A percentile compares a stretch with the other conserved stretches of the same genome.
These are phyloP conservation scores for Chorisops tibialis DNA, from an alignment of 2,888 invertebrate genomes.

Conservation along the genomic window DNA sequence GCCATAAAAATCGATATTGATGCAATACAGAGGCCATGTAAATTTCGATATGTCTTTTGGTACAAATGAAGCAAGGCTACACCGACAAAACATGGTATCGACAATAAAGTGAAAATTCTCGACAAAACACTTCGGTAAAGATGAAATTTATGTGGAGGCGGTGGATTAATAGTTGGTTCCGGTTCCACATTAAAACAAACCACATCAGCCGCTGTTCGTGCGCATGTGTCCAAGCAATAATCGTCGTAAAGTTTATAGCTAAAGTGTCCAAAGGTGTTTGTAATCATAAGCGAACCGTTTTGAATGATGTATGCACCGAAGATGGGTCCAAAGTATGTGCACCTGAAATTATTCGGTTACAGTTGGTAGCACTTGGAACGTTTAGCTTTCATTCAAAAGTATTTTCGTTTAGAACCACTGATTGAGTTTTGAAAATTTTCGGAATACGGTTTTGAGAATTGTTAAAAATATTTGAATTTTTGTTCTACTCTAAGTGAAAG, in stretches of 20 bases:
- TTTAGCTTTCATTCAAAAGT: no score
- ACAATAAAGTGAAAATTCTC: slow-evolving; percentile 1
- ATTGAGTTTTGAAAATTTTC: no score
- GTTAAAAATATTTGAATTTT: no score
- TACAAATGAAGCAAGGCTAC: neutral
- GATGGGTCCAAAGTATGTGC: slow-evolving; percentile 9
- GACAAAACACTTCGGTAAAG: neutral
- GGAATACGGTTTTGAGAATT: no score
- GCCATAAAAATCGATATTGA: neutral
- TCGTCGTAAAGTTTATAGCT: slow-evolving; percentile 2
- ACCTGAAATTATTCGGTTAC: no score
- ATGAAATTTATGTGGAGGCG: neutral
- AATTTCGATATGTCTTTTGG: slow-evolving; percentile 2
- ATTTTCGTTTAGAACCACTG: no score
- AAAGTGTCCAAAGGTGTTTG: slow-evolving; percentile 10
- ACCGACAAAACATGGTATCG: slow-evolving; percentile 4
- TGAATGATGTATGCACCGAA: slow-evolving; percentile 12
- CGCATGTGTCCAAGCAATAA: slow-evolving; percentile 4
- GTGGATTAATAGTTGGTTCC: neutral
- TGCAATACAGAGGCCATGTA: slow-evolving; percentile 5
- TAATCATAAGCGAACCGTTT: slow-evolving; percentile 9
- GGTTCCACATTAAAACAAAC: neutral
- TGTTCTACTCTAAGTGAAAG: no score
- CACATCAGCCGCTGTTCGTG: slow-evolving; percentile 1
- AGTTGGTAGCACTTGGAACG: no score